Base-by-base conservation (phyloP, 2,888 invertebrate genomes). In the Tuta absoluta region DNA sequence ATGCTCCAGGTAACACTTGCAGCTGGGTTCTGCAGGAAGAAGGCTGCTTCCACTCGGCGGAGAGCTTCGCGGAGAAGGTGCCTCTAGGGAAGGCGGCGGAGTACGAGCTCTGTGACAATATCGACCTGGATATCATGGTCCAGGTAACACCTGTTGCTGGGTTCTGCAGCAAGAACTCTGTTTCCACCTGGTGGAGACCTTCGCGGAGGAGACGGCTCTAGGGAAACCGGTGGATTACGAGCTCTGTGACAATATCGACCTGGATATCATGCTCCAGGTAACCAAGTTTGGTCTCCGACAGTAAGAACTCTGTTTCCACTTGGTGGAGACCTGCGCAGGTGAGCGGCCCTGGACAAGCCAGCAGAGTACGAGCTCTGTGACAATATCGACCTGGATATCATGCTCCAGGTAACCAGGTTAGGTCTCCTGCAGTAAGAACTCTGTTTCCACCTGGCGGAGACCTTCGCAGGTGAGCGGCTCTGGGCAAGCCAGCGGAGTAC, bases 231-330 rank as follows among this genome's bases (percentile, higher is more conserved):
- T 92, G 7, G 94, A 94, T 65, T 94, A 94, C 77, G 92, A 94
- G 76, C 92, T 98, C 45, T 98, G 98, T 84, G 98, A 98, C 78
- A 98, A 98, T 77, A 94, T 98, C 65, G 98, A 98, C 82, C 88
- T 98, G 78, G 96, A 96, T 69, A 95, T 96, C 51, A 95, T 98
- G 71, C 87, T 98, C 65, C 94, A 97, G 82, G 91, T 89, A n/a
- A n/a, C n/a, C n/a, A n/a, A n/a, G n/a, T n/a, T 93, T 57, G 93
- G 93, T 12, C 96, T 94, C 87, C 86, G 96, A 69, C 88, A 90
- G 71, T 95, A 95, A 72, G 93, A 95, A 74, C 95, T 95, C 56
- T 93, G 92, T 65, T 83, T 86, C 67, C 93, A 94, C 66, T 90
- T 95, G 0, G 95, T 95, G 0, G 93, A 95, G 62, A 80, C 90